Evolutionary conservation across 2,797 vertebrate genomes (phyloP), one percentile per base, ranked within the genome.

Genomic region (Triplophysa yarkandensis): DNA sequence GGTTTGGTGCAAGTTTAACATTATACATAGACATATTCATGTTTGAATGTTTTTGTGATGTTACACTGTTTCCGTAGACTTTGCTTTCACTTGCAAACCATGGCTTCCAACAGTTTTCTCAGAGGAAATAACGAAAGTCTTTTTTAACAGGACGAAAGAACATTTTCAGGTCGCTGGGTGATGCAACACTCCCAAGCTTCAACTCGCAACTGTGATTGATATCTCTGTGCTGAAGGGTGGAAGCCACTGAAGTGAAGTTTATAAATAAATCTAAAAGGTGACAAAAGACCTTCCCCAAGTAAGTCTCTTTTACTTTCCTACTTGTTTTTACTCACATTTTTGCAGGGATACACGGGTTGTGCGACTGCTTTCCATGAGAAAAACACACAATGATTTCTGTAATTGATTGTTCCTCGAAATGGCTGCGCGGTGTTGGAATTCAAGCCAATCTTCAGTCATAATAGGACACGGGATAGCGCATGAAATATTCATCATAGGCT

Each of bases 401-500:
- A 87, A 83, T 83, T 84, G 86, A 85, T 89, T 88, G 85, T 90
- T 86, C 76, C 78, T 82, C 79, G 85, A 84, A 90, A 84, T 82
- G 74, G 72, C 61, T 77, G 61, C 36, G 41, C 75, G 61, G 82
- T 87, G 83, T 88, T 84, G 86, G 87, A 92, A 89, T 86, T 80
- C 64, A 74, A 72, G 84, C 80, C 85, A 83, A 88, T 89, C 85
- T 89, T 83, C 81, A 79, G 74, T 84, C 86, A 88, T 88, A 87
- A 89, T 87, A 87, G 80, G 76, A 77, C 83, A 80, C 72, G 48
- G 78, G 79, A 84, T 85, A 82, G 75, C 75, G 74, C 82, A 90
- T 91, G 83, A 89, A 91, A 90, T 89, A 91, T 91, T 90, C 85
- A 91, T 88, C 82, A 85, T 86, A 87, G 82, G 50, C 83, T 71